These are phyloP conservation scores for Glossosoma conforme DNA, from an alignment of 1,140 invertebrate species.

Conservation along the genomic window DNA sequence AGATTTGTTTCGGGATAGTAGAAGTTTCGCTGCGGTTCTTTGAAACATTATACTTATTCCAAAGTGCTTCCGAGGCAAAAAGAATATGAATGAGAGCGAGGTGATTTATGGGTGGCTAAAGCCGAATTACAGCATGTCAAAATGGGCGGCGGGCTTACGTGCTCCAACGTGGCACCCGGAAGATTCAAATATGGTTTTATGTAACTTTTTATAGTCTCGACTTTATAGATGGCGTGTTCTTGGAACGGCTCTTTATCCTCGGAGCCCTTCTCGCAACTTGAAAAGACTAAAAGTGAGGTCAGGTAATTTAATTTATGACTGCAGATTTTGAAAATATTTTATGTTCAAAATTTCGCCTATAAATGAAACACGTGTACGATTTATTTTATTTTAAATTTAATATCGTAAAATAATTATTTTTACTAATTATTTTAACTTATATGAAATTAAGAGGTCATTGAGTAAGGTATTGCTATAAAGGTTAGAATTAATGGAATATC, in stretches of 20 bases:
- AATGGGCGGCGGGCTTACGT: constrained; percentile 6
- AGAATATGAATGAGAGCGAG: constrained; percentile 14
- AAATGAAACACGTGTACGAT: too few relatives aligned
- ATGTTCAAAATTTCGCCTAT: too few relatives aligned
- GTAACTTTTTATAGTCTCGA: constrained; percentile 7
- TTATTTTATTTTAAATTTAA: not conserved
- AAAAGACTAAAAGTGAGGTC: too few relatives aligned
- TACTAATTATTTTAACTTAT: not conserved
- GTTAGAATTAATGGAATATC: too few relatives aligned
- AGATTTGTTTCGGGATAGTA: too few relatives aligned
- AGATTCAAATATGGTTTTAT: constrained; percentile 3
- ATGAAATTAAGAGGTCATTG: not conserved
- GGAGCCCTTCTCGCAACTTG: not conserved
- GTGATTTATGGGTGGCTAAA: constrained; percentile 20
- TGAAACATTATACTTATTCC: too few relatives aligned
- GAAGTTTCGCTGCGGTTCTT: too few relatives aligned
- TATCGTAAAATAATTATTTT: not conserved
- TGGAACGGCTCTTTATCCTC: not conserved
- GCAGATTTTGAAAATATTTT: too few relatives aligned
- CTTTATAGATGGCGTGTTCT: constrained; percentile 6
- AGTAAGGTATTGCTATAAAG: too few relatives aligned
- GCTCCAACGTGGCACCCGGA: not conserved
- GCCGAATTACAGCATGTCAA: constrained; percentile 17
- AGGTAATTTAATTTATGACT: too few relatives aligned
- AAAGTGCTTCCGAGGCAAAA: too few relatives aligned